Base-by-base conservation (phyloP, 1,140 invertebrate genomes). In the Drosophila parvula region DNA sequence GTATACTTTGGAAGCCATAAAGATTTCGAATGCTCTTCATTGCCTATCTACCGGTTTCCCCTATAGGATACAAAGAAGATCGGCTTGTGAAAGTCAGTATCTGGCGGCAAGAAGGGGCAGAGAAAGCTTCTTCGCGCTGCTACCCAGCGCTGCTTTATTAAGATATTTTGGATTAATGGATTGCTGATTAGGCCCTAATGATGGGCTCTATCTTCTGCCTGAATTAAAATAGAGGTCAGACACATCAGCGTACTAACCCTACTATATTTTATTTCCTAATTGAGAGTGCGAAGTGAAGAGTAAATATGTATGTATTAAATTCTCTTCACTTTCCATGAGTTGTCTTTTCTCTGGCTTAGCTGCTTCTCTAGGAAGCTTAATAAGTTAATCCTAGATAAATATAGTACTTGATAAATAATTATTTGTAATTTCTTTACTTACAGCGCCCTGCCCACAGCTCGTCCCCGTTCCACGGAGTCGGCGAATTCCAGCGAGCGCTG, bases 401-500 rank as follows among this genome's bases (percentile, higher is more conserved):
- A 22, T 22, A 22, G 22, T 22, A 22, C 22, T 22, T 22, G 22
- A 22, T 30, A 4, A 30, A 30, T 30, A 30, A 51, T 40, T 9
- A 27, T 18, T 36, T 16, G 3, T 10, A 3, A 14, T 65, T 30
- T 14, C 32, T 79, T 62, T 92, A 73, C 93, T 94, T 95, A 18
- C 94, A 97, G 96, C 93, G 96, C 96, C 85, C 92, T 93, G 91
- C 93, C 94, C 92, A 96, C 94, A 93, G 95, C 96, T 73, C 94
- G 96, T 91, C 96, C 96, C 92, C 94, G 96, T 73, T 96, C 96
- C 64, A 94, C 95, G 82, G 96, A 97, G 91, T 97, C 96, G 67
- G 90, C 90, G 6, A 94, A 95, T 76, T 94, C 94, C 63, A 95
- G 95, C 81, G 94, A 94, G 63, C 93, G 95, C 44, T 95, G 95